These are phyloP conservation scores for Zosterops borbonicus DNA, from an alignment of 2,113 vertebrate genomes.

Conservation along the genomic window DNA sequence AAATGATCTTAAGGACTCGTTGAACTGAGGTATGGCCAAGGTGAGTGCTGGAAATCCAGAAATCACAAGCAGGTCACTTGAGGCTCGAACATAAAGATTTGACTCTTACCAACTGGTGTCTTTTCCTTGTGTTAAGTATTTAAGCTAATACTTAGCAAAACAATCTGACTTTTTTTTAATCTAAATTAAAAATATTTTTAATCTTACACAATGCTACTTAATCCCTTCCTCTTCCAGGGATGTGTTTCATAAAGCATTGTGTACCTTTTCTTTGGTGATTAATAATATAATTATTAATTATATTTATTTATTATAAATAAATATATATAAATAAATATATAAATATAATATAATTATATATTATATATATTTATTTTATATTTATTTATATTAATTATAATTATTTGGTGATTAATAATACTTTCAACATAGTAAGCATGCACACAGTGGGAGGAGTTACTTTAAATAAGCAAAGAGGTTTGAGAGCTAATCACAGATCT, in stretches of 20 bases:
- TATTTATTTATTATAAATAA: too few relatives aligned
- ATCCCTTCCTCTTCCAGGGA: not conserved
- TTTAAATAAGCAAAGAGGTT: not conserved
- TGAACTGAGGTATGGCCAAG: conserved; percentile 88
- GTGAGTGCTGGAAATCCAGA: conserved; percentile 79
- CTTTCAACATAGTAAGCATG: not conserved
- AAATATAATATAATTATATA: too few relatives aligned
- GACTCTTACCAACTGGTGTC: not conserved
- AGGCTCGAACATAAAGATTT: not conserved
- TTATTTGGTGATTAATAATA: too few relatives aligned
- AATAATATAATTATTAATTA: too few relatives aligned
- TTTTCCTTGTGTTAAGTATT: not conserved
- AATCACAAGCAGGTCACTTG: not conserved
- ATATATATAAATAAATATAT: too few relatives aligned
- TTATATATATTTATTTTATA: too few relatives aligned
- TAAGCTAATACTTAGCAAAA: not conserved
- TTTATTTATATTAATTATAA: too few relatives aligned
- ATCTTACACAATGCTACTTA: not conserved
- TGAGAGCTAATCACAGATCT: not conserved
- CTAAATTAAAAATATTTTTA: not conserved
- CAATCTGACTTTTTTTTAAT: not conserved
- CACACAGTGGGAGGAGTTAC: not conserved
- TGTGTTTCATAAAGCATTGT: not conserved
- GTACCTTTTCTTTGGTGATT: not conserved
- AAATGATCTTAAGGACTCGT: conserved; percentile 84